phyloP scores from a whole-genome alignment of 2,113 vertebrate genomes.

The Pheucticus melanocephalus region DNA sequence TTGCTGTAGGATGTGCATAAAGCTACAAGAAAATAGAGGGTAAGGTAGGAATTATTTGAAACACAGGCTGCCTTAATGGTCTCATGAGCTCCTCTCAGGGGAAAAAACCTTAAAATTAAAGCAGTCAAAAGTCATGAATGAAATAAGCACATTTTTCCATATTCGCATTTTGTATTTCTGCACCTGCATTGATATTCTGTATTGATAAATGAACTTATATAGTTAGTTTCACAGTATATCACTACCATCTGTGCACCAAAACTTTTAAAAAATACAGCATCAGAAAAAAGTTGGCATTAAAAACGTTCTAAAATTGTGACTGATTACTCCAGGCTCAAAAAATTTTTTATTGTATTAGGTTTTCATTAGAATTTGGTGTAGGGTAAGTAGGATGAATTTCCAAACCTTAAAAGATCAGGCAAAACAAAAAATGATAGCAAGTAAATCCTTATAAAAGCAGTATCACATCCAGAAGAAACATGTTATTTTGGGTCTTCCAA shows the following conservation, averaged over 20 bases:
- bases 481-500: constrained; percentile 47
- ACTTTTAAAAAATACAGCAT: background rate
- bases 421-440: constrained; percentile 14
- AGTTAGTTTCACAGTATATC: background rate
- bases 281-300: background rate
- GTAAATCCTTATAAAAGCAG: constrained; percentile 46
- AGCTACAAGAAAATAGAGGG: background rate
- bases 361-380: constrained; percentile 40
- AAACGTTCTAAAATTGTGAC: background rate
- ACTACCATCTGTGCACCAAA: background rate
- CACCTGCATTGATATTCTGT: background rate
- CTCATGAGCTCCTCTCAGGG: background rate
- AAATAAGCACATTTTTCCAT: background rate
- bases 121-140: background rate
- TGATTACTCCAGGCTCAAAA: background rate
- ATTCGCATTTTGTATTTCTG: background rate
- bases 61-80: background rate
- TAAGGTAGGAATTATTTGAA: background rate
- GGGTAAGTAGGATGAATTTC: constrained; percentile 6
- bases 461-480: constrained; percentile 56
- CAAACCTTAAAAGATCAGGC: constrained; percentile 36
- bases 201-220: background rate
- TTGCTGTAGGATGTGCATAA: background rate
- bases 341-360: constrained; percentile 23
- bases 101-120: background rate